Evolutionary conservation across 2,113 vertebrate genomes (phyloP), one percentile per base, ranked within the genome.

Genomic region (Malurus elegans): DNA sequence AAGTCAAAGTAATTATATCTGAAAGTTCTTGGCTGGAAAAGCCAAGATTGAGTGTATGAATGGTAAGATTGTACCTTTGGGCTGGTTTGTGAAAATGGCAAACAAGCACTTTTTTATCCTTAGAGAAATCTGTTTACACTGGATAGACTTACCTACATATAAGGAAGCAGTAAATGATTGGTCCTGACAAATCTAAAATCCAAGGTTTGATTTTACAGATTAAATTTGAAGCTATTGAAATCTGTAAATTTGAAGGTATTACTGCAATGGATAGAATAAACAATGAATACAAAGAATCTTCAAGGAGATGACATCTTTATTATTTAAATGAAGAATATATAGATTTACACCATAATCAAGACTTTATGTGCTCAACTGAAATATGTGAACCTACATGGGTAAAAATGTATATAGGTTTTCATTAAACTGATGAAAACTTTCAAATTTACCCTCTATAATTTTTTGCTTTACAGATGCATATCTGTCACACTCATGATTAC

Each of bases 401-500:
- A 84, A 95, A 94, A 86, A 91, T 61, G 26, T 64, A 71, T 47
- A 48, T 20, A 26, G 86, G 83, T 96, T 92, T 82, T 60, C 42
- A 90, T 88, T 94, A 93, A 94, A 90, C 72, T 74, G 40, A 67
- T 79, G 32, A 84, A 86, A 94, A 82, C 34, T 74, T 95, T 96
- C 67, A 86, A 82, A 72, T 73, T 65, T 94, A 62, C 44, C 24
- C 61, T 94, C 57, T 64, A 36, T 82, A 79, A 15, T 74, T 83
- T 96, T 91, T 96, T 67, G 42, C 32, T 88, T 86, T 93, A 66
- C 47, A 78, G 86, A 96, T 92, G 75, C 74, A 67, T 97, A 96
- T 94, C 97, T 97, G 96, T 97, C 97, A 97, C 89, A 92, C 93
- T 96, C 94, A 88, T 97, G 94, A 98, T 94, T 96, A 97, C 91